Base-by-base conservation (phyloP, 2,888 invertebrate species). In the Drosophila ustulata region DNA sequence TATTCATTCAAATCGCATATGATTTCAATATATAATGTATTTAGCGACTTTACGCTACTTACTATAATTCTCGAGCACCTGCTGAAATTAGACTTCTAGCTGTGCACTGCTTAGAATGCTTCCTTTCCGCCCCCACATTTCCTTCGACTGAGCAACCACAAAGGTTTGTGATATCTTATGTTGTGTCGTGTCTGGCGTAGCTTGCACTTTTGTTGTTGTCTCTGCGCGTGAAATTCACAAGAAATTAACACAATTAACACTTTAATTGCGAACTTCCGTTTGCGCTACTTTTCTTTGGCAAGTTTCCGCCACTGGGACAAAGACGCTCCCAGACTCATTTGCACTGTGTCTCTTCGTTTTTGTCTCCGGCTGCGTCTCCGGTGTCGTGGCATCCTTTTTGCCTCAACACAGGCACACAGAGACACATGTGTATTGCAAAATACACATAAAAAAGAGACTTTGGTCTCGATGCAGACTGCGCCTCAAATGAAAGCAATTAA, bases 201-300 rank as follows among this genome's bases (percentile, higher is more conserved):
- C 30, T 34, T 4, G 7, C 11, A 45, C 50, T 47, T 51, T 49
- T 30, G 52, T 55, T 57, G 71, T 66, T 73, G 68, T 56, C 49
- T 50, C 18, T 49, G 65, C 62, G 70, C 70, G 63, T 75, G 72
- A 80, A 83, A 86, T 75, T 85, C 82, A 57, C 77, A 85, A 72
- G 79, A 87, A 85, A 88, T 86, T 88, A 81, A 85, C 88, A 87
- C 85, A 86, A 87, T 87, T 85, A 85, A 85, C 88, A 88, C 82
- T 85, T 88, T 86, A 86, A 86, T 86, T 86, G 83, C 85, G 47
- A 82, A 85, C 88, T 86, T 88, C 85, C 85, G 88, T 69, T 81
- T 81, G 81, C 78, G 53, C 82, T 66, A 82, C 82, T 65, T 80
- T 78, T 77, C 76, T 81, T 71, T 71, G 76, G 62, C 45, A 66